Percentiles rank a stretch among this genome's conserved stretches.
Evolutionary conservation across 2,113 vertebrate genomes (phyloP).

Genomic region (Cyprichromis sp.): DNA sequence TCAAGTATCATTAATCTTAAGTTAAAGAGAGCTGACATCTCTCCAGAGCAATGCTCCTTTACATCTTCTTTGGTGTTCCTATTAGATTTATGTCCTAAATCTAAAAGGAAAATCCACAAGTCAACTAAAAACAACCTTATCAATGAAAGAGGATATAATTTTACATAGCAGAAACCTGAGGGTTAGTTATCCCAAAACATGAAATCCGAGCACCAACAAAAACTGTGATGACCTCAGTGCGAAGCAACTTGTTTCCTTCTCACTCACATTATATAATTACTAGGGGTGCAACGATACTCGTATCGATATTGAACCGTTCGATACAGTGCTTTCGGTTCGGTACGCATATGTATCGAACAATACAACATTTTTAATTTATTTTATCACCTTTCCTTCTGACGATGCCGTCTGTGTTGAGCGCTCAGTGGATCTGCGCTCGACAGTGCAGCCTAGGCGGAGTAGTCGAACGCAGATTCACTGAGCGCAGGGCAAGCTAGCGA

Average conservation of each 20-base stretch:
- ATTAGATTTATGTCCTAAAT: neutral
- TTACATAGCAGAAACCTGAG: neutral
- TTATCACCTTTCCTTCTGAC: no score
- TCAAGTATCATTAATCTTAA: neutral
- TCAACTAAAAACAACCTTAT: neutral
- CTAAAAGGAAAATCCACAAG: neutral
- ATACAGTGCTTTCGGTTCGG: no score
- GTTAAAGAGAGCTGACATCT: neutral
- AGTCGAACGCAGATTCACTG: no score
- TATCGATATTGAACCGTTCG: no score
- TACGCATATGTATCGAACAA: no score
- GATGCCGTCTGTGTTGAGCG: no score
- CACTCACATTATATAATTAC: neutral
- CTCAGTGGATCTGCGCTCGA: no score
- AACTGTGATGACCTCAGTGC: neutral
- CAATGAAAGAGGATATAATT: neutral
- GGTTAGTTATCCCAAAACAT: neutral
- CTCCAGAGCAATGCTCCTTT: neutral
- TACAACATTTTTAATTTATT: no score
- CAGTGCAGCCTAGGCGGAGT: no score
- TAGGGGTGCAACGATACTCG: no score
- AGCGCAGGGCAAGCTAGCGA: no score
- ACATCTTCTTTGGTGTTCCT: neutral
- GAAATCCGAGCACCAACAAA: neutral
- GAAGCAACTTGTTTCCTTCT: neutral